Percentiles rank a stretch among this genome's conserved stretches.
Evolutionary conservation across 2,113 vertebrate genomes (phyloP).

Genomic region (Paratilapia polleni): DNA sequence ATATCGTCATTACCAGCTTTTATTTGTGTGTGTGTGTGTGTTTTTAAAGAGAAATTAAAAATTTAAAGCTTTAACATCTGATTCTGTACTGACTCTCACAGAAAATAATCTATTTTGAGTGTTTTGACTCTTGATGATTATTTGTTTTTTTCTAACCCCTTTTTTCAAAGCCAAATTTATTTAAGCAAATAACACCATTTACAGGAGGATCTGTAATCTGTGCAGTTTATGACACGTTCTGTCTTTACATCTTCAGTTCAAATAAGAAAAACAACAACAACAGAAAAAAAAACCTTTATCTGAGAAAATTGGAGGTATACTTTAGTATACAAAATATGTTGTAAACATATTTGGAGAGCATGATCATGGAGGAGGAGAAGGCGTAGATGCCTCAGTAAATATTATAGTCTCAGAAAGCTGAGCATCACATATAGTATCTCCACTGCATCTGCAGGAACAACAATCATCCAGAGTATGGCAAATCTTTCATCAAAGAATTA

Average conservation of each 20-base stretch:
- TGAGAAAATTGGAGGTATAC: no score
- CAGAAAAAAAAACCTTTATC: no score
- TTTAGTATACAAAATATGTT: background rate
- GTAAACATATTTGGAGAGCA: background rate
- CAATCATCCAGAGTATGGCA: background rate
- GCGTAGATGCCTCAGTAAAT: background rate
- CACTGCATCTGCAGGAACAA: background rate
- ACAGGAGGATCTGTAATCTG: no score
- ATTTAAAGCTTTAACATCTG: background rate
- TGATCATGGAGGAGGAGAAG: background rate
- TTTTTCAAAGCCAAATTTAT: background rate
- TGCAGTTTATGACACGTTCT: no score
- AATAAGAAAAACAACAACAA: background rate
- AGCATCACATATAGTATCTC: background rate
- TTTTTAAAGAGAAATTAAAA: background rate
- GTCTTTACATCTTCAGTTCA: background rate
- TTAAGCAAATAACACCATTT: background rate
- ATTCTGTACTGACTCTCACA: no score
- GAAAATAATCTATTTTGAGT: background rate
- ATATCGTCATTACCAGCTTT: no score
- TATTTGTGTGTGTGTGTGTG: no score
- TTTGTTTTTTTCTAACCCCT: accelerated
- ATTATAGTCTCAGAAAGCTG: background rate
- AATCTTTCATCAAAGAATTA: background rate
- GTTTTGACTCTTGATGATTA: background rate